Evolutionary conservation across 2,797 vertebrate genomes (phyloP), one percentile per base, ranked within the genome.

Genomic region (Ptychobarbus kaznakovi): DNA sequence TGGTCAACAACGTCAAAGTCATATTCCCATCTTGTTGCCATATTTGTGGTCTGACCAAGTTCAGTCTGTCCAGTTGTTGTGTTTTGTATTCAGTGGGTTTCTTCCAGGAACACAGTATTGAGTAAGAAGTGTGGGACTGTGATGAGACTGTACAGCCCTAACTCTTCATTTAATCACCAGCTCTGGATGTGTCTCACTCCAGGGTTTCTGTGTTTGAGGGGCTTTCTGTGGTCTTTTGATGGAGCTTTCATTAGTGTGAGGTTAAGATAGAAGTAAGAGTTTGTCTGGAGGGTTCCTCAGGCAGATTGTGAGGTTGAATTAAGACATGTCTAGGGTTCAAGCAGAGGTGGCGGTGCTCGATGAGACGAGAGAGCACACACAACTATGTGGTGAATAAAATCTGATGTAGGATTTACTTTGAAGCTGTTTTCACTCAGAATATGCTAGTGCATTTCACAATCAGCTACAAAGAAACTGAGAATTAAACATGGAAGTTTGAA

Each of bases 31-130:
- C 49, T 16, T 77, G 13, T 25, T 58, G 12, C 20, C 75, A 61
- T 40, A 42, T 40, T 38, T 76, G 75, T 78, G 75, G 22, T 61
- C 15, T 40, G 53, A 61, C 53, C 75, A 77, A 25, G 53, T 58
- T 42, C 35, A 9, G 18, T 56, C 3, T 15, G 12, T 77, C 51
- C 74, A 58, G 75, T 12, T 42, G 13, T 53, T 75, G 9, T 35
- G 46, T 56, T 76, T 56, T 73, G 2, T n/a, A 61, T 5, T 25
- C 51, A 77, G 53, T 42, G 38, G 22, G 35, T 61, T 77, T 77
- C 22, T 25, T 61, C 32, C 35, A 40, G 7, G 22, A 40, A 42
- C 51, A 77, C 22, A 58, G 32, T 18, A 1, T 16, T 35, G 46
- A 53, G 46, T 20, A 51, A 51, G 25, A 74, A 25, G n/a, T 61